Evolutionary conservation across 2,797 vertebrate genomes (phyloP).

Genomic region (Macropodus opercularis): DNA sequence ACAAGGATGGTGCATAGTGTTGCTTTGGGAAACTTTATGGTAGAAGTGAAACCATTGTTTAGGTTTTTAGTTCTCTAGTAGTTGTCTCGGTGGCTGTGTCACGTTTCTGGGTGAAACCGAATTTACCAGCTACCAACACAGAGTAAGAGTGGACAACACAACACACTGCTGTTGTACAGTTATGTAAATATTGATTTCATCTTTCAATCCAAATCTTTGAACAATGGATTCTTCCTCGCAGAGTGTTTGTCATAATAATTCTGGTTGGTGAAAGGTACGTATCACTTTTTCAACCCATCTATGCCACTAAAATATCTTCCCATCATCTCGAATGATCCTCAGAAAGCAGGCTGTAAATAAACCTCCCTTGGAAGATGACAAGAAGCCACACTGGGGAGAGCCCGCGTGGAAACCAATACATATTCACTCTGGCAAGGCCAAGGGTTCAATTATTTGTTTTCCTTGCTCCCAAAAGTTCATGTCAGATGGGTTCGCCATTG

Average conservation of each 20-base stretch:
- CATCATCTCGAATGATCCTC: constrained; percentile 53
- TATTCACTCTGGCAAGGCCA: constrained; percentile 80
- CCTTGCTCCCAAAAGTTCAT: constrained; percentile 81
- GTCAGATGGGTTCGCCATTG: constrained; percentile 79
- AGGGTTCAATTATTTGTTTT: constrained; percentile 88
- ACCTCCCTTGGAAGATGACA: constrained; percentile 68
- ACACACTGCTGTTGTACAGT: no score
- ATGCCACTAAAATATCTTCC: constrained; percentile 54
- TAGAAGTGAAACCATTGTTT: no score
- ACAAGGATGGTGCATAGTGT: neutral
- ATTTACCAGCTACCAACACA: no score
- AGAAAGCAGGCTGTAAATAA: constrained; percentile 64
- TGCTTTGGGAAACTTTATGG: neutral
- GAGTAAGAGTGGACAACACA: no score
- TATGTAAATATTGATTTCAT: no score
- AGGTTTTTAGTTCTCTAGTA: no score
- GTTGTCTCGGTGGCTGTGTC: no score
- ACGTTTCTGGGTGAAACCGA: no score
- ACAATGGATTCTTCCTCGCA: neutral
- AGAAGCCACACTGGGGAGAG: constrained; percentile 62
- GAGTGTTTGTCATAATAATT: constrained; percentile 1
- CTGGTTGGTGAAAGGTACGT: constrained; percentile 7
- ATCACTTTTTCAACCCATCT: constrained; percentile 29
- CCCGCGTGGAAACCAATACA: constrained; percentile 67
- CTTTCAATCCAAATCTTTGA: no score